phyloP scores from a whole-genome alignment of 2,888 invertebrate genomes.

The Leucoptera coffeella region DNA sequence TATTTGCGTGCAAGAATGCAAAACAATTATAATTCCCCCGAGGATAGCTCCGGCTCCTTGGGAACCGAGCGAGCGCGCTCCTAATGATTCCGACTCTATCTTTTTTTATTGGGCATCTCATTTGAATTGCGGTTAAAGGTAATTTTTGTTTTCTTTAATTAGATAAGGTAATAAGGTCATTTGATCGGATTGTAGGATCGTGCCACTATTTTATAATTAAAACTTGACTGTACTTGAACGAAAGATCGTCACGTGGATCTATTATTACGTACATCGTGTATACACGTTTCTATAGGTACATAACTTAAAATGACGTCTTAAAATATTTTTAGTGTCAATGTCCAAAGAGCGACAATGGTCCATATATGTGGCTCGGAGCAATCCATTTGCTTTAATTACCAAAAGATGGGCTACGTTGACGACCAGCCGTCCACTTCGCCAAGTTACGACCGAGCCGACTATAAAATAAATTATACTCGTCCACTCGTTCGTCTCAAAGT shows the following conservation, averaged over 20 bases:
- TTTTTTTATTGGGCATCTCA: conserved; percentile 22
- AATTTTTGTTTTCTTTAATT: conserved; percentile 3
- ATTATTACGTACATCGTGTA: no score
- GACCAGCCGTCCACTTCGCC: conserved; percentile 49
- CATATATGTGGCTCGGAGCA: no score
- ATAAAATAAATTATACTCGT: conserved; percentile 55
- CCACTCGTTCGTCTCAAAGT: conserved; percentile 49
- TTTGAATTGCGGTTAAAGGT: conserved; percentile 26
- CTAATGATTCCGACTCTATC: conserved; percentile 22
- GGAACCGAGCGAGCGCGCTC: conserved; percentile 18
- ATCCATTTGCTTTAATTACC: conserved; percentile 53
- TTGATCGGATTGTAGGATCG: no score
- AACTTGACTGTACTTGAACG: no score
- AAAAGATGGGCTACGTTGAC: conserved; percentile 49
- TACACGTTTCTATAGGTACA: no score
- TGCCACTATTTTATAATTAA: no score
- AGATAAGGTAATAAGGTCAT: no score
- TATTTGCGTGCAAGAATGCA: conserved; percentile 50
- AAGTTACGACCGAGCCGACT: conserved; percentile 50
- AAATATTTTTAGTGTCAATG: no score
- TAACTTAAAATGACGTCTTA: no score
- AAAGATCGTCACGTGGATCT: no score
- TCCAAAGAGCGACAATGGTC: no score
- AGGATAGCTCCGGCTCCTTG: conserved; percentile 29
- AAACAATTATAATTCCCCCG: conserved; percentile 49